phyloP scores from a whole-genome alignment of 2,797 vertebrate species.

The Petrocephalus sullivani region DNA sequence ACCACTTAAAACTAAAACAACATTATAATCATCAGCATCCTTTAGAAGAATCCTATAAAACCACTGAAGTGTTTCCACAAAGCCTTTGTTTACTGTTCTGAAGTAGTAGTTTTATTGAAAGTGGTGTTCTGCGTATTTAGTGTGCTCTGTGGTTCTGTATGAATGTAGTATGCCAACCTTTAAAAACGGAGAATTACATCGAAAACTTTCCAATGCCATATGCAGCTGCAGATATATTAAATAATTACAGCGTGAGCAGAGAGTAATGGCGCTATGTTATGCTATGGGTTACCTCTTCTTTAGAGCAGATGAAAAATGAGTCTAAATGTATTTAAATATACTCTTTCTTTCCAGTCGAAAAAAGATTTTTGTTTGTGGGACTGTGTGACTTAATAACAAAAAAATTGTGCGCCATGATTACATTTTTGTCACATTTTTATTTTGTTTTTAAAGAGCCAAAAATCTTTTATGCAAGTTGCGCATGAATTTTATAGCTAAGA shows the following conservation, averaged over 20 bases:
- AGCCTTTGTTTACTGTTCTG: background rate
- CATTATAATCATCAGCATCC: conserved; percentile 5
- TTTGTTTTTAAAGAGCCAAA: background rate
- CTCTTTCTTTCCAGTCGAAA: background rate
- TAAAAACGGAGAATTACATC: background rate
- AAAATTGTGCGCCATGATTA: background rate
- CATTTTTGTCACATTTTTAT: background rate
- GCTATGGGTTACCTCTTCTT: background rate
- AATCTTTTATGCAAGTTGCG: background rate
- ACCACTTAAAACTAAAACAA: conserved; percentile 22
- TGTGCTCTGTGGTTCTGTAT: background rate
- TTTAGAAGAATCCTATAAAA: conserved; percentile 11
- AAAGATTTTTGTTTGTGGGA: background rate
- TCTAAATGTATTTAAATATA: background rate
- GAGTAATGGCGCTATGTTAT: background rate
- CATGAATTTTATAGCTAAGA: background rate
- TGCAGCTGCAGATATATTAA: background rate
- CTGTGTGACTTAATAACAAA: background rate
- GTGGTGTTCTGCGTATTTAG: background rate
- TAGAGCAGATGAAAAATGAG: background rate
- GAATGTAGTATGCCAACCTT: background rate
- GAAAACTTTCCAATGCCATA: background rate
- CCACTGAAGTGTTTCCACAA: background rate
- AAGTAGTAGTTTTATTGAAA: background rate
- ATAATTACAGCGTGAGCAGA: background rate